Conservation (phyloP, 2,797 vertebrate species). For the Coregonus suidteri region DNA sequence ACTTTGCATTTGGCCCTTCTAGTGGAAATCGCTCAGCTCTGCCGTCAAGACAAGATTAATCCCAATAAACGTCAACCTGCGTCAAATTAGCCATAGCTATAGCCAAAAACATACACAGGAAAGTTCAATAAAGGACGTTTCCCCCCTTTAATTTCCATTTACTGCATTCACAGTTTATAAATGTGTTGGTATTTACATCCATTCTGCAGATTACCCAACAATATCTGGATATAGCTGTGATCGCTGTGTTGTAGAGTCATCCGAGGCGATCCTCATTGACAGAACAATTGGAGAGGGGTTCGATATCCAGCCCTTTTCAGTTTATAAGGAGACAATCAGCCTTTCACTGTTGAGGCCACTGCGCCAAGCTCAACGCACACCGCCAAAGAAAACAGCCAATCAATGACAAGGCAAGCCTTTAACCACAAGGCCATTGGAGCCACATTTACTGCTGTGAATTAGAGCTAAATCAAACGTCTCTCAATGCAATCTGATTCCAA, state of each 20-base stretch:
- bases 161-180: neutral
- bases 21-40: too few relatives aligned
- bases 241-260: neutral
- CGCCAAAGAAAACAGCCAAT: neutral
- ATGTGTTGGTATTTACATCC: neutral
- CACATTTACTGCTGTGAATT: neutral
- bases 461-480: constrained; percentile 3
- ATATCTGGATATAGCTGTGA: neutral
- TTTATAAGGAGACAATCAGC: neutral
- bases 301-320: neutral
- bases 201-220: neutral
- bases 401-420: neutral
- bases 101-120: neutral
- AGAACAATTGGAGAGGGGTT: neutral
- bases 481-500: neutral
- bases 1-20: too few relatives aligned
- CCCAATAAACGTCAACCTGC: too few relatives aligned
- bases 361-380: neutral
- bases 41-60: too few relatives aligned
- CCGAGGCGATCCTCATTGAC: neutral
- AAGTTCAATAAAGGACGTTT: neutral
- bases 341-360: too few relatives aligned
- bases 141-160: neutral
- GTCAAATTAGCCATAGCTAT: neutral
- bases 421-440: neutral